Percentiles rank a stretch among this genome's conserved stretches.
These are phyloP conservation scores for Periophthalmodon schlosseri DNA, from an alignment of 2,113 vertebrate genomes.

Conservation along the genomic window DNA sequence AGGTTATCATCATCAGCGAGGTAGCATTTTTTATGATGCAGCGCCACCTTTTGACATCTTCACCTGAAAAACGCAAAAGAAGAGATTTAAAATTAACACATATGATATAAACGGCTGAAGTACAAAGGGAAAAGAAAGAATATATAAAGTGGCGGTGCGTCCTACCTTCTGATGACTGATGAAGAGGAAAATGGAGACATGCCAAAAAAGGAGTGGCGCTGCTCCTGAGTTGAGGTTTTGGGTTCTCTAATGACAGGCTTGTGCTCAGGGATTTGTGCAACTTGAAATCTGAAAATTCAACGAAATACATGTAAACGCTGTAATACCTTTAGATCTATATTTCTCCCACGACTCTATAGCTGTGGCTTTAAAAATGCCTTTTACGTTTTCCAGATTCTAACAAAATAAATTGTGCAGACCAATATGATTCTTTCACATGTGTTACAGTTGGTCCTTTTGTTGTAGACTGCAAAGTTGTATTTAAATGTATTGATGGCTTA, in stretches of 20 bases:
- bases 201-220: slow-evolving; percentile 72
- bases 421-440: too few relatives aligned
- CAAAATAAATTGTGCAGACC: too few relatives aligned
- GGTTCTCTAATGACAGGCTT: slow-evolving; percentile 63
- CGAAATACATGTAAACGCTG: background rate
- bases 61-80: slow-evolving; percentile 52
- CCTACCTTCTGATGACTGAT: slow-evolving; percentile 62
- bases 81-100: background rate
- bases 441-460: too few relatives aligned
- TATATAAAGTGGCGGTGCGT: background rate
- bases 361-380: too few relatives aligned
- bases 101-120: background rate
- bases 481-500: too few relatives aligned
- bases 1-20: slow-evolving; percentile 55
- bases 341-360: background rate
- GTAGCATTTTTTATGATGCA: slow-evolving; percentile 39
- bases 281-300: slow-evolving; percentile 84
- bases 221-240: slow-evolving; percentile 52
- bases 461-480: too few relatives aligned
- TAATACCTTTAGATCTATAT: background rate
- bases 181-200: slow-evolving; percentile 56
- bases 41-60: slow-evolving; percentile 33
- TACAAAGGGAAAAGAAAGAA: too few relatives aligned
- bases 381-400: too few relatives aligned
- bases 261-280: slow-evolving; percentile 90